Percentiles rank a stretch among this genome's conserved stretches.
phyloP scores from a whole-genome alignment of 2,888 invertebrate genomes.

The Nomada ferruginata region DNA sequence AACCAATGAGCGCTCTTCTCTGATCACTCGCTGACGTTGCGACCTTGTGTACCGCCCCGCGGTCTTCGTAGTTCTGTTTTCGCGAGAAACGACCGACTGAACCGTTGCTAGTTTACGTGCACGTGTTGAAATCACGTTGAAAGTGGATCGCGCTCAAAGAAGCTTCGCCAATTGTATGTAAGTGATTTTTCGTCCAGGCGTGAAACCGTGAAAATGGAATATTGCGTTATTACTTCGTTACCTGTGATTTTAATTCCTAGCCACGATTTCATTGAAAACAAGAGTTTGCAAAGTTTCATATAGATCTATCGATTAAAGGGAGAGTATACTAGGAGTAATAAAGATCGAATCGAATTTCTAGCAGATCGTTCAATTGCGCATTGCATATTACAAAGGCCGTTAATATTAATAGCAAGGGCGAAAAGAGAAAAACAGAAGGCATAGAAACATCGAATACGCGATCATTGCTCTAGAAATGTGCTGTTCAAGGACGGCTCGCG shows the following conservation, averaged over 20 bases:
- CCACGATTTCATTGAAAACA: not conserved
- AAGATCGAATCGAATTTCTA: not conserved
- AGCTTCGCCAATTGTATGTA: not conserved
- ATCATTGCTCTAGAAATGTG: not conserved
- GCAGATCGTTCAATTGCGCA: not conserved
- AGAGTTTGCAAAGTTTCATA: not conserved
- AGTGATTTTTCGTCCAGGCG: not conserved
- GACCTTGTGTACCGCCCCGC: conserved; percentile 82
- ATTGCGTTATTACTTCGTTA: not conserved
- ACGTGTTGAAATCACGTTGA: conserved; percentile 64
- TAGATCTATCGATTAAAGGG: not conserved
- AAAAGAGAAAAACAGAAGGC: conserved; percentile 12
- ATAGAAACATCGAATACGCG: not conserved
- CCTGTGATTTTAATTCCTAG: no score
- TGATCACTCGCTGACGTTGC: conserved; percentile 73
- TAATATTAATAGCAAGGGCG: not conserved
- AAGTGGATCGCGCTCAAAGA: conserved; percentile 26
- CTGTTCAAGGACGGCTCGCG: no score
- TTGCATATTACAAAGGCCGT: conserved; percentile 13
- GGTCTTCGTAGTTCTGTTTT: conserved; percentile 65
- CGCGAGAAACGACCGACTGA: conserved; percentile 59
- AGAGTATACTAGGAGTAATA: not conserved
- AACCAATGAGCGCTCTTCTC: conserved; percentile 66
- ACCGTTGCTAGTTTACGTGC: conserved; percentile 43
- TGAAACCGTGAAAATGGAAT: not conserved